Conservation (phyloP, 1,140 invertebrate species). For the Cyclina sinensis region DNA sequence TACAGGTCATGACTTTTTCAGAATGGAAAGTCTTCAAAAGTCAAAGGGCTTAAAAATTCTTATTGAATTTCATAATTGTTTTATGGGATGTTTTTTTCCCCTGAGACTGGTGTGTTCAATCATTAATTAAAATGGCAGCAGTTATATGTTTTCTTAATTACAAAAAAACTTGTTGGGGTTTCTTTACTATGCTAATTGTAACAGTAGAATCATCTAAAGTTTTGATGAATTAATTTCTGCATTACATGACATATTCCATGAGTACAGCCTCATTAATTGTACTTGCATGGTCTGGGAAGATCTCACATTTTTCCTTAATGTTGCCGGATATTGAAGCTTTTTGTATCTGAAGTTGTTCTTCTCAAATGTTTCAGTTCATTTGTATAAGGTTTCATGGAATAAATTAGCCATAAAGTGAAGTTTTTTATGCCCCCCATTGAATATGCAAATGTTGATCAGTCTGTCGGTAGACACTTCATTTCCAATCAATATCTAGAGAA, state of each 20-base stretch:
- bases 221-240: not conserved
- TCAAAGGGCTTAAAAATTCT: no score
- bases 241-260: not conserved
- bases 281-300: not conserved
- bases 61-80: no score
- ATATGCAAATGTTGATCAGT: no score
- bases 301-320: slow-evolving; percentile 1
- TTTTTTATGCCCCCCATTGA: no score
- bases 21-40: no score
- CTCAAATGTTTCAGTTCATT: not conserved
- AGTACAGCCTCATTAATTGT: not conserved
- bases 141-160: not conserved
- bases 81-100: no score
- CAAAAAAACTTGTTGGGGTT: not conserved
- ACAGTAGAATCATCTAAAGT: not conserved
- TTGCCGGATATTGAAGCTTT: not conserved
- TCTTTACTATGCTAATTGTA: not conserved
- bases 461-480: no score
- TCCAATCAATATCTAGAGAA: no score
- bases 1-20: no score
- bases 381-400: not conserved
- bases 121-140: not conserved
- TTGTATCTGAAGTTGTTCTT: not conserved
- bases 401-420: no score
- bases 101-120: no score